Percentiles rank a stretch among this genome's conserved stretches.
Conservation (phyloP, 2,113 vertebrate species). For the Porphyrio hochstetteri region DNA sequence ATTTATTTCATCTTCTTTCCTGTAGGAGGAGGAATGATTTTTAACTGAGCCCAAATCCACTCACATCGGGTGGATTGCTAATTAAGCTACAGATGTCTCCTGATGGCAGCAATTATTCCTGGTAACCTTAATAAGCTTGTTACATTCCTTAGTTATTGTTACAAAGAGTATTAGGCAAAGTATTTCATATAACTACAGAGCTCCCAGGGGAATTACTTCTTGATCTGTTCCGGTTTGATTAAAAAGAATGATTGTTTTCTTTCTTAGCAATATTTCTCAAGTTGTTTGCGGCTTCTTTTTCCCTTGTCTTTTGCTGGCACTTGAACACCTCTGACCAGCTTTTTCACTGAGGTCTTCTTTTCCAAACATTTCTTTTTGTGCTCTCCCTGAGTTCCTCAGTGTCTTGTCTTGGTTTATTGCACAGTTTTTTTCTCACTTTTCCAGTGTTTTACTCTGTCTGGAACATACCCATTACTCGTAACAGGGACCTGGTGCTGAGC, state of each 20-base stretch:
- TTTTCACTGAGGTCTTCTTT: background rate
- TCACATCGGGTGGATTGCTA: background rate
- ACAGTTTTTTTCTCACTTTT: background rate
- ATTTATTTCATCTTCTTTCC: background rate
- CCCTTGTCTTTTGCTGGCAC: background rate
- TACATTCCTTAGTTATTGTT: conserved; percentile 26
- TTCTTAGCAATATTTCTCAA: background rate
- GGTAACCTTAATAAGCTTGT: conserved; percentile 36
- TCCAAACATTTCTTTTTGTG: background rate
- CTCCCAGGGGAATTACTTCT: background rate
- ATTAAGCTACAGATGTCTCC: conserved; percentile 14
- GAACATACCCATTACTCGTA: background rate
- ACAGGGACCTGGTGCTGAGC: background rate
- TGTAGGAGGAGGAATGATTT: background rate
- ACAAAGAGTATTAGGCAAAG: background rate
- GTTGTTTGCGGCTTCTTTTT: background rate
- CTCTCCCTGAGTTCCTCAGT: background rate
- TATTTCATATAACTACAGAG: background rate
- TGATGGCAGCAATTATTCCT: conserved; percentile 40
- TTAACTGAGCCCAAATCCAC: background rate
- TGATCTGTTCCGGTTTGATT: conserved; percentile 1
- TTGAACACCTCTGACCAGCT: background rate
- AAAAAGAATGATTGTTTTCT: conserved; percentile 5
- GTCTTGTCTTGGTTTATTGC: background rate
- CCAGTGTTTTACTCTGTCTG: background rate